Evolutionary conservation across 1,140 invertebrate genomes (phyloP).

Genomic region (Drosophila paulistorum): DNA sequence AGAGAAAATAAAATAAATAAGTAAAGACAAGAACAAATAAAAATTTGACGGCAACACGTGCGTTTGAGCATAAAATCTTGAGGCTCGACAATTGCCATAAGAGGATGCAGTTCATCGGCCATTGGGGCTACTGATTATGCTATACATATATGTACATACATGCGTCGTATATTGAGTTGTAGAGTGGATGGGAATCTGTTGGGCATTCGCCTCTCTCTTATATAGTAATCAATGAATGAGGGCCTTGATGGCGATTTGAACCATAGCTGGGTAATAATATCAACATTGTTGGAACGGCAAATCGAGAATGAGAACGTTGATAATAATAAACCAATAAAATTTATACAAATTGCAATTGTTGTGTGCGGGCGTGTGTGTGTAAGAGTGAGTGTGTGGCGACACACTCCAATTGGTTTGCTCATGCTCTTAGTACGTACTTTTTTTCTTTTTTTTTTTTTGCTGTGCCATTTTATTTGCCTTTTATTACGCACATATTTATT

Average conservation of each 20-base stretch:
- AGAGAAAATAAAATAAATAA: too few species aligned
- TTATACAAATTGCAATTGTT: conserved; percentile 77
- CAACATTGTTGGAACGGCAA: background rate
- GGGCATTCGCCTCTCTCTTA: conserved; percentile 5
- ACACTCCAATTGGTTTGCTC: conserved; percentile 62
- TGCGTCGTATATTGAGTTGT: background rate
- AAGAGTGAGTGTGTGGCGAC: conserved; percentile 35
- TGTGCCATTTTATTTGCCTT: conserved; percentile 48
- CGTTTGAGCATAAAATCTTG: conserved; percentile 1
- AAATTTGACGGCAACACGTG: background rate
- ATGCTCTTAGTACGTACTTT: conserved; percentile 22
- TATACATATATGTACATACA: background rate
- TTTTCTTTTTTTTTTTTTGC: conserved; percentile 19
- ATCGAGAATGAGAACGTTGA: conserved; percentile 29
- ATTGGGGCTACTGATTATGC: conserved; percentile 15
- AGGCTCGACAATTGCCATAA: conserved; percentile 4
- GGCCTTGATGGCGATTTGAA: conserved; percentile 7
- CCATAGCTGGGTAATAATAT: conserved; percentile 9
- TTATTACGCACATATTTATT: conserved; percentile 63
- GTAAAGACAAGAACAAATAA: background rate
- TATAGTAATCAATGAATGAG: conserved; percentile 21
- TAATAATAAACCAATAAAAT: conserved; percentile 77
- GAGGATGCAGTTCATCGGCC: conserved; percentile 54
- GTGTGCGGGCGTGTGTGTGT: conserved; percentile 41
- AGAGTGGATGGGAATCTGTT: background rate